These are phyloP conservation scores for Tiliacea aurago DNA, from an alignment of 2,888 invertebrate species.

Conservation along the genomic window DNA sequence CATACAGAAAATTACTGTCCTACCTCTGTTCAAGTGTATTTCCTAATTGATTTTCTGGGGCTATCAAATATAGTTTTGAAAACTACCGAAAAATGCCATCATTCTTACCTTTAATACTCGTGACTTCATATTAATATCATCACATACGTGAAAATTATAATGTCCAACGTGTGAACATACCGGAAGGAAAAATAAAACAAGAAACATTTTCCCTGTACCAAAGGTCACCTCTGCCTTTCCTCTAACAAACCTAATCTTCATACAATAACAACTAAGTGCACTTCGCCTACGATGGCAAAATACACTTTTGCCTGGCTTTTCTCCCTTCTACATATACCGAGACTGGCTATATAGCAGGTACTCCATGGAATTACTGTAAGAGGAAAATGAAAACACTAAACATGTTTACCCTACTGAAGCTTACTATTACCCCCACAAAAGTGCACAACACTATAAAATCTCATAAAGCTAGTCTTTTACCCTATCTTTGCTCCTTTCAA, in stretches of 20 bases:
- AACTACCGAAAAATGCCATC: not conserved
- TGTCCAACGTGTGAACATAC: not conserved
- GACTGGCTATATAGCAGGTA: not conserved
- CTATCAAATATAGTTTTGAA: not conserved
- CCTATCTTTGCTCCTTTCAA: not conserved
- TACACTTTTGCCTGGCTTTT: not conserved
- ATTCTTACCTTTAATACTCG: not conserved
- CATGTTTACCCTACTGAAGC: not conserved
- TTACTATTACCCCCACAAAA: not conserved
- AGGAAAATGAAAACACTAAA: conserved; percentile 1
- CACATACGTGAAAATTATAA: not conserved
- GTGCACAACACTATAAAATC: not conserved
- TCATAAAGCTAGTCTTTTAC: not conserved
- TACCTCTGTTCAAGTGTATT: not conserved
- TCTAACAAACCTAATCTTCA: conserved; percentile 3
- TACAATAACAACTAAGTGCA: conserved; percentile 20
- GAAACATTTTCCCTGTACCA: not conserved
- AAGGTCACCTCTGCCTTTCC: conserved; percentile 3
- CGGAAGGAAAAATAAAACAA: conserved; percentile 4
- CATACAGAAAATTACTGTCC: not conserved
- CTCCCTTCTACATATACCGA: not conserved
- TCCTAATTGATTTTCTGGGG: not conserved
- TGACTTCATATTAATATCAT: not conserved
- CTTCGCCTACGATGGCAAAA: not conserved
- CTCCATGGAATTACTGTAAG: not conserved